Evolutionary conservation across 2,888 invertebrate genomes (phyloP).

Genomic region (Polyommatus iphigenia): DNA sequence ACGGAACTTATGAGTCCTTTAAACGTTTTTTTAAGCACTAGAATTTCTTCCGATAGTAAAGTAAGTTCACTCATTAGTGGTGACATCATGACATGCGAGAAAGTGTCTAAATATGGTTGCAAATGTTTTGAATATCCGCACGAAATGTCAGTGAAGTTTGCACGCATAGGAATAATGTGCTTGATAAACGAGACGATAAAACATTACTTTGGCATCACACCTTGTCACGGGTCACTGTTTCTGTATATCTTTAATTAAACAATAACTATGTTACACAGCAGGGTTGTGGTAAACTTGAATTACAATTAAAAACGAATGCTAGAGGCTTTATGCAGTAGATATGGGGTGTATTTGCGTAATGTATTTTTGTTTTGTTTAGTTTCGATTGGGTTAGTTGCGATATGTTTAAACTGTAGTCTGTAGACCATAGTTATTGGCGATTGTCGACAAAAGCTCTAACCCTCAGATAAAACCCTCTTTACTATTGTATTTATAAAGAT

Average conservation of each 20-base stretch:
- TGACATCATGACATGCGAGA: background rate
- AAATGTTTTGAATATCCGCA: constrained; percentile 24
- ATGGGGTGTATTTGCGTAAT: background rate
- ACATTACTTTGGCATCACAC: constrained; percentile 20
- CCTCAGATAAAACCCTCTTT: no score
- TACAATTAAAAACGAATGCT: background rate
- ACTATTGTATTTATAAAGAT: no score
- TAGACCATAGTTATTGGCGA: no score
- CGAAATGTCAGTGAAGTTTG: constrained; percentile 26
- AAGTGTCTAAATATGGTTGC: background rate
- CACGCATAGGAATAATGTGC: constrained; percentile 13
- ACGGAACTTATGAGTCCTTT: background rate
- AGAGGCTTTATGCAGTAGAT: background rate
- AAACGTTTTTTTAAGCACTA: background rate
- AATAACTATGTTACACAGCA: background rate
- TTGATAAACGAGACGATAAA: constrained; percentile 7
- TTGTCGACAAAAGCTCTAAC: no score
- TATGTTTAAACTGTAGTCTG: no score
- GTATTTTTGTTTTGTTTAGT: no score
- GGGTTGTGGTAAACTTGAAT: background rate
- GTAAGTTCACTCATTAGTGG: background rate
- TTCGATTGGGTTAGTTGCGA: no score
- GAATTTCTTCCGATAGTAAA: background rate
- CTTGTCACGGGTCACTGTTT: constrained; percentile 3
- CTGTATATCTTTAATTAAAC: background rate